Conservation (phyloP, 2,113 vertebrate species). For the Serranochromis macrocephalus region DNA sequence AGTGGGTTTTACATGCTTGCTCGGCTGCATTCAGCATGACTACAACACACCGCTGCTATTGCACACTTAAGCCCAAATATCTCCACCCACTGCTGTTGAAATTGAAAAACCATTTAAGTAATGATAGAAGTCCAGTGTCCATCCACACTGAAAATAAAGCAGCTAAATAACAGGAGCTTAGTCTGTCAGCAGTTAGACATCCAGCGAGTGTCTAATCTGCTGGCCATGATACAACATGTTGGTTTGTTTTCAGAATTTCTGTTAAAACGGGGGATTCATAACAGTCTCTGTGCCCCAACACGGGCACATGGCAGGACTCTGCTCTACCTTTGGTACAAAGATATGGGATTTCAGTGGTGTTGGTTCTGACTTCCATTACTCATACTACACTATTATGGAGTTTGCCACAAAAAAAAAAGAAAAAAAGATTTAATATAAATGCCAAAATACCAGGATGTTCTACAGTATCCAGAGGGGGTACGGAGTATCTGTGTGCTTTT, state of each 20-base stretch:
- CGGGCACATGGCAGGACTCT: background rate
- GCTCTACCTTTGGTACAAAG: background rate
- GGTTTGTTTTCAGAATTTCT: background rate
- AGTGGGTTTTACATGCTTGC: background rate
- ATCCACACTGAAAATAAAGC: background rate
- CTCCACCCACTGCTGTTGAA: background rate
- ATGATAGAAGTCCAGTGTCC: background rate
- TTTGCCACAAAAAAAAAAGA: background rate
- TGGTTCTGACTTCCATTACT: background rate
- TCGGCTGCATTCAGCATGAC: background rate
- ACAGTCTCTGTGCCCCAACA: background rate
- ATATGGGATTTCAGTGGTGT: background rate
- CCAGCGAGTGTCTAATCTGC: background rate
- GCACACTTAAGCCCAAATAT: slow-evolving; percentile 27
- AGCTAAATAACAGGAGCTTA: background rate
- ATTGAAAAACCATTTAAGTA: background rate
- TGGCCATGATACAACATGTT: background rate
- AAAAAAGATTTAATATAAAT: background rate
- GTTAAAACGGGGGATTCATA: background rate
- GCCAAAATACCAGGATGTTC: background rate
- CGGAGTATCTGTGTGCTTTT: background rate
- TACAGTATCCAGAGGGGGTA: background rate
- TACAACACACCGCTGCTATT: slow-evolving; percentile 20
- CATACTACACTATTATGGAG: background rate
- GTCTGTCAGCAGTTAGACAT: background rate